phyloP scores from a whole-genome alignment of 2,113 vertebrate species.

The Gadus macrocephalus region DNA sequence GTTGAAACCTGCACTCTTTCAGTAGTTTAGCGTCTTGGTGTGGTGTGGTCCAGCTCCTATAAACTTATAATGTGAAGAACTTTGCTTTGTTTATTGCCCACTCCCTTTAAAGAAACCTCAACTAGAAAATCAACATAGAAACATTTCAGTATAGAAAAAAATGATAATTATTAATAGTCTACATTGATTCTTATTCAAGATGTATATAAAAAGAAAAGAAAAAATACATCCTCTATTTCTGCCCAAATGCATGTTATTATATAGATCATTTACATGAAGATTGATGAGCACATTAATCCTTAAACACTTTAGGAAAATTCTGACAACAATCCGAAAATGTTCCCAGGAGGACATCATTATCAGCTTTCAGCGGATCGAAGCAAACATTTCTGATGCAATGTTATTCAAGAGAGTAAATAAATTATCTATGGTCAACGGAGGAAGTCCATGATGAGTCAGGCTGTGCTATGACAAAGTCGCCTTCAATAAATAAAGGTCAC shows the following conservation, averaged over 20 bases:
- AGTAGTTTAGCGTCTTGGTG: conserved; percentile 64
- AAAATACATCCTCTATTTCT: no score
- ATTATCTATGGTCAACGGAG: conserved; percentile 38
- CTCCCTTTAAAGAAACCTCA: conserved; percentile 12
- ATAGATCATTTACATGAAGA: no score
- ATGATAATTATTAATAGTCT: no score
- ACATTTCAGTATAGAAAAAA: conserved; percentile 19
- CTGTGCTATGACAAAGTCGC: conserved; percentile 26
- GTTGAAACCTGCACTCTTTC: conserved; percentile 49
- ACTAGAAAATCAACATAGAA: conserved; percentile 40
- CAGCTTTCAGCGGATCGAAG: neutral
- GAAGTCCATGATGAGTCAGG: conserved; percentile 56
- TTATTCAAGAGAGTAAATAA: conserved; percentile 12
- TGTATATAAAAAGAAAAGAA: no score
- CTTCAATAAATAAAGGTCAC: conserved; percentile 43
- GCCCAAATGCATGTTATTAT: no score
- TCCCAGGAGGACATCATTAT: no score
- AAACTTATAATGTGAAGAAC: neutral
- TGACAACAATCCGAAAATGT: no score
- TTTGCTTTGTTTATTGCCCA: no score
- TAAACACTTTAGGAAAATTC: no score
- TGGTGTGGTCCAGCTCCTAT: conserved; percentile 35
- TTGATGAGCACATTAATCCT: no score
- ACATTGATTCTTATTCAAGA: no score
- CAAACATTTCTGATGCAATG: neutral